phyloP scores from a whole-genome alignment of 2,888 invertebrate genomes.

The Sarcophaga variegata region DNA sequence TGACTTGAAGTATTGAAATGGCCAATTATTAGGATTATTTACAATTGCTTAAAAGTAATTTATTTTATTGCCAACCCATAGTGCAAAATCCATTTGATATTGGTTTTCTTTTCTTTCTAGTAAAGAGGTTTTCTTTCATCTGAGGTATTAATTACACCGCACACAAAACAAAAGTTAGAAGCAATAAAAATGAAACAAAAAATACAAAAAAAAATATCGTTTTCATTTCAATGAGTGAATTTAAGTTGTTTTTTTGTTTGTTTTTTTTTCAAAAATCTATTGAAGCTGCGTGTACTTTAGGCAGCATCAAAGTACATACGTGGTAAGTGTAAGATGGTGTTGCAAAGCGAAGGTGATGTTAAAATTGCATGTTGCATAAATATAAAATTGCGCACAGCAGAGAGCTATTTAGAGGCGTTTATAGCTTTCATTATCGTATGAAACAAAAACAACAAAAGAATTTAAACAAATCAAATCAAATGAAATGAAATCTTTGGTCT shows the following conservation, averaged over 20 bases:
- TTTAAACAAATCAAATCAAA: background rate
- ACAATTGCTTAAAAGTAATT: background rate
- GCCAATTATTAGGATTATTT: no score
- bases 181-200: conserved; percentile 1
- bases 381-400: conserved; percentile 35
- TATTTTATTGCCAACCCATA: background rate
- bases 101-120: conserved; percentile 38
- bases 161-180: conserved; percentile 32
- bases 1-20: background rate
- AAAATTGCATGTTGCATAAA: conserved; percentile 68
- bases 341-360: conserved; percentile 47
- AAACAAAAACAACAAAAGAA: conserved; percentile 1
- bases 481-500: conserved; percentile 61
- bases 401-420: conserved; percentile 49
- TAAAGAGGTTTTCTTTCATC: conserved; percentile 7
- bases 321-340: conserved; percentile 24
- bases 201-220: conserved; percentile 54
- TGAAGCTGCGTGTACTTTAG: conserved; percentile 47
- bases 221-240: conserved; percentile 62
- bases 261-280: conserved; percentile 7
- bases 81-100: conserved; percentile 25
- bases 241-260: conserved; percentile 35
- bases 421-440: conserved; percentile 41
- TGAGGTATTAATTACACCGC: conserved; percentile 63
- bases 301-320: conserved; percentile 28